Conservation (phyloP, 1,140 invertebrate genomes). For the Apis mellifera region Amel_HAv3.1 CM009946.2:3670501-3671000, state of each 20-base stretch:
- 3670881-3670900: no score
- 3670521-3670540: background rate
- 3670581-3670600: background rate
- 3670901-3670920: no score
- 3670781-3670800: no score
- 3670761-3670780: no score
- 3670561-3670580: background rate
- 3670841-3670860: no score
- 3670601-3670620: background rate
- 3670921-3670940: background rate
- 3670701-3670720: background rate
- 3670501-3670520: background rate
- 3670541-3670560: background rate
- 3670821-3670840: no score
- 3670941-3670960: background rate
- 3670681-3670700: no score
- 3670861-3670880: no score
- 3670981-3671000: slow-evolving; percentile 14
- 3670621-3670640: no score
- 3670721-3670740: background rate
- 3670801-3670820: background rate
- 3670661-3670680: no score
- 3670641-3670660: no score
- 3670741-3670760: background rate
- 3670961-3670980: slow-evolving; percentile 5